phyloP scores from a whole-genome alignment of 2,797 vertebrate species.

The Bradypus variegatus region DNA sequence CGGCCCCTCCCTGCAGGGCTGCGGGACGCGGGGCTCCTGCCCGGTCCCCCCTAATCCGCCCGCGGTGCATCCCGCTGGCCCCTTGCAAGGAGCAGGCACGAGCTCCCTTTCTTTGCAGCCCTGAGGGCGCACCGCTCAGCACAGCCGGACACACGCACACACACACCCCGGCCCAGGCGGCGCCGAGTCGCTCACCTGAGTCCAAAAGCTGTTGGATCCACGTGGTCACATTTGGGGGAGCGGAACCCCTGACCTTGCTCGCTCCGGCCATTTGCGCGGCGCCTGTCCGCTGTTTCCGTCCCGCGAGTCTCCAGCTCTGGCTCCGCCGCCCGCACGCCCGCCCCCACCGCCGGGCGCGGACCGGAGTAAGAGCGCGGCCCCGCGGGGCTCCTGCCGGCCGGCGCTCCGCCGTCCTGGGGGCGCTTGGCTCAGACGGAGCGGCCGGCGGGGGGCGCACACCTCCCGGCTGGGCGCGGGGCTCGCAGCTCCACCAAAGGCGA shows the following conservation, averaged over 20 bases:
- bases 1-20: no score
- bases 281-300: constrained; percentile 62
- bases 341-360: constrained; percentile 59
- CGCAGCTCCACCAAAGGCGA: not conserved
- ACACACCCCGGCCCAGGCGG: no score
- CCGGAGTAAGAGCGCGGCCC: constrained; percentile 64
- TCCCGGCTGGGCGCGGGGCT: not conserved
- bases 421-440: constrained; percentile 64
- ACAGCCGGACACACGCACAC: no score
- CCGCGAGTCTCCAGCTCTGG: constrained; percentile 49
- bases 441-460: constrained; percentile 60
- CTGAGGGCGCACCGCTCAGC: no score
- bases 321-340: constrained; percentile 53
- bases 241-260: constrained; percentile 63
- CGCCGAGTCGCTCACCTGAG: no score
- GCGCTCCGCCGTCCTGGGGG: constrained; percentile 62
- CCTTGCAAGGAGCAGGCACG: no score
- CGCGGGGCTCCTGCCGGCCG: constrained; percentile 67
- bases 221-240: constrained; percentile 73
- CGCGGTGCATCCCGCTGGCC: no score
- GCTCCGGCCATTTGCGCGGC: constrained; percentile 37
- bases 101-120: no score
- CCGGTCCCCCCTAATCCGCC: no score
- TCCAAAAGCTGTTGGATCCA: constrained; percentile 76
- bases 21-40: no score